Evolutionary conservation across 2,888 invertebrate species (phyloP).

Genomic region (Drosophila tripunctata): DNA sequence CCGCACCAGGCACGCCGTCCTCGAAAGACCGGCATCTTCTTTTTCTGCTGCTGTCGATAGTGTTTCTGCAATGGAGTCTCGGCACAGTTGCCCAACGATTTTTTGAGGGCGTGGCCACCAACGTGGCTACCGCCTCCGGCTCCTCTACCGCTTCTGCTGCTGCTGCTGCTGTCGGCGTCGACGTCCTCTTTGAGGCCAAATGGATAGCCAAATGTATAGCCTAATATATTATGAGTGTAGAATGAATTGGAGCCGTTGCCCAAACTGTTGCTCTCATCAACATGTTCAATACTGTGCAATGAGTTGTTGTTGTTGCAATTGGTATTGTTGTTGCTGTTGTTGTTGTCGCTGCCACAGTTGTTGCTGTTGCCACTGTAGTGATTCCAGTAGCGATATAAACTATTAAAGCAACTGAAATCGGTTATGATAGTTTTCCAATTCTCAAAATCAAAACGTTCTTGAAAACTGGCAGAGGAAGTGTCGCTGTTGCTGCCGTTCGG

Average conservation of each 20-base stretch:
- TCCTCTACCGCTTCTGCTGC: conserved; percentile 20
- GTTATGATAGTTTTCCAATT: conserved; percentile 89
- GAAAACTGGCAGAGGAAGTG: conserved; percentile 82
- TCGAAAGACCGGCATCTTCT: conserved; percentile 87
- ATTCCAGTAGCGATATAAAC: conserved; percentile 81
- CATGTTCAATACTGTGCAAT: conserved; percentile 53
- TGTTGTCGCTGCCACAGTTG: conserved; percentile 35
- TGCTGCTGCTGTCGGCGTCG: conserved; percentile 32
- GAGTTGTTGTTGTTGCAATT: conserved; percentile 27
- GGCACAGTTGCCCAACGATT: conserved; percentile 43
- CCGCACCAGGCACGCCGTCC: conserved; percentile 90
- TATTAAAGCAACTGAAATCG: conserved; percentile 85
- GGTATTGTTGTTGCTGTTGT: conserved; percentile 15
- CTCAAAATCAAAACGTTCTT: conserved; percentile 85
- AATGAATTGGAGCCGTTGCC: conserved; percentile 74
- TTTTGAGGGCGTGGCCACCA: conserved; percentile 28
- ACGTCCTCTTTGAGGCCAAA: conserved; percentile 72
- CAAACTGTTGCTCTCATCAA: conserved; percentile 56
- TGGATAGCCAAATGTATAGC: conserved; percentile 81
- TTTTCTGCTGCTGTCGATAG: conserved; percentile 84
- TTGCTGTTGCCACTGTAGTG: conserved; percentile 55
- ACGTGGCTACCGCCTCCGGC: conserved; percentile 13
- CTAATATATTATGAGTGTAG: conserved; percentile 83
- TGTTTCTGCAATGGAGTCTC: conserved; percentile 84
- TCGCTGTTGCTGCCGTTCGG: conserved; percentile 76